A percentile compares a stretch with the other conserved stretches of the same genome.
These are phyloP conservation scores for Oryzias sinensis DNA, from an alignment of 2,797 vertebrate species.

Conservation along the genomic window DNA sequence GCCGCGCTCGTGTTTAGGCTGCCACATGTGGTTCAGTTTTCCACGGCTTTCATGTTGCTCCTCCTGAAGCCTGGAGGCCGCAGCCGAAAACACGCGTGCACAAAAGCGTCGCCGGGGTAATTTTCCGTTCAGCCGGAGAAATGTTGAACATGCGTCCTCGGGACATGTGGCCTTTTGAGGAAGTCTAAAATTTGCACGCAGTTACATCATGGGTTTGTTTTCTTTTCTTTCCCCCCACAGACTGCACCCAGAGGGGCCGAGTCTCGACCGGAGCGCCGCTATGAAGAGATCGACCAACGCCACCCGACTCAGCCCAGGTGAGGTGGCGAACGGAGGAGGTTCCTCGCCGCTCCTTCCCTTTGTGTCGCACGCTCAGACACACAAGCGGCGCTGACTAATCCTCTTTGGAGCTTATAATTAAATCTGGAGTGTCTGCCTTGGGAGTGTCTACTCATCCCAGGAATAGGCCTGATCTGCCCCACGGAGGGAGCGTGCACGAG, in stretches of 20 bases:
- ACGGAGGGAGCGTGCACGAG: conserved; percentile 46
- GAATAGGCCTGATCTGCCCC: conserved; percentile 75
- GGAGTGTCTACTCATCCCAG: conserved; percentile 76
- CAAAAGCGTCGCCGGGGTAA: neutral
- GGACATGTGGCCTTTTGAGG: conserved; percentile 12
- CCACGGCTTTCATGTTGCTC: conserved; percentile 14
- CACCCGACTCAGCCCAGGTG: conserved; percentile 86
- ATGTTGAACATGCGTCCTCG: conserved; percentile 28
- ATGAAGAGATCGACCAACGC: conserved; percentile 82
- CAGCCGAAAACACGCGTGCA: conserved; percentile 5
- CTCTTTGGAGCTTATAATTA: conserved; percentile 81
- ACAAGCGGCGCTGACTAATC: conserved; percentile 66
- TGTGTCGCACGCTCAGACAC: conserved; percentile 47
- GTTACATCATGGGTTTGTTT: conserved; percentile 4
- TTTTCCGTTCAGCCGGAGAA: conserved; percentile 2
- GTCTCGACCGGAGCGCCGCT: conserved; percentile 70
- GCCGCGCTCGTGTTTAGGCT: neutral
- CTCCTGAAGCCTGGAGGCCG: conserved; percentile 15
- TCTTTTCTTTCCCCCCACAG: conserved; percentile 64
- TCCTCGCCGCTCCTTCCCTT: conserved; percentile 46
- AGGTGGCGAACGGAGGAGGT: conserved; percentile 8
- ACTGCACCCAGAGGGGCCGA: conserved; percentile 83
- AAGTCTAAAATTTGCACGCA: neutral
- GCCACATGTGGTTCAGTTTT: conserved; percentile 35
- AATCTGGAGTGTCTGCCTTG: conserved; percentile 82